phyloP scores from a whole-genome alignment of 2,797 vertebrate genomes.

The Microctenopoma stevenorrisi region DNA sequence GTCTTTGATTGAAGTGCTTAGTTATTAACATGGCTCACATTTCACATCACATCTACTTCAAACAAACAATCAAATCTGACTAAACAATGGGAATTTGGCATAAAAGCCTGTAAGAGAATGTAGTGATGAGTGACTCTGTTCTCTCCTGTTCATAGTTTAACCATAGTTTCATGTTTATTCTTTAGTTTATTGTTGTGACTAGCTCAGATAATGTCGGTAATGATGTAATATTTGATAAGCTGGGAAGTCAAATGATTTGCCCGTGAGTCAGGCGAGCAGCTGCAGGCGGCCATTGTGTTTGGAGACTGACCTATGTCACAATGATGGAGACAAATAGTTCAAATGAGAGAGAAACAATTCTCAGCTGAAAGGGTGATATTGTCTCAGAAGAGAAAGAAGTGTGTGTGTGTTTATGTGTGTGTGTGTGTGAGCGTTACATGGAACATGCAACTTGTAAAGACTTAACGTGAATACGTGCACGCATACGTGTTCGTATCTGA shows the following conservation, averaged over 20 bases:
- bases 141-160: background rate
- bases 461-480: slow-evolving; percentile 6
- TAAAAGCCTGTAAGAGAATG: background rate
- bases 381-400: slow-evolving; percentile 22
- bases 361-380: slow-evolving; percentile 33
- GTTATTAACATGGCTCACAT: too few relatives aligned
- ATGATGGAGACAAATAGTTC: slow-evolving; percentile 46
- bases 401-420: background rate
- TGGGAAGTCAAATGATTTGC: slow-evolving; percentile 48
- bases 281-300: slow-evolving; percentile 67
- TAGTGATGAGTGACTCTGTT: background rate
- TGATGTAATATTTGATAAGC: slow-evolving; percentile 39
- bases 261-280: slow-evolving; percentile 70
- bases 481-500: background rate
- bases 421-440: background rate
- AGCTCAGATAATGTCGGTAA: slow-evolving; percentile 52
- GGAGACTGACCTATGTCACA: slow-evolving; percentile 61
- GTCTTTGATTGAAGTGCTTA: too few relatives aligned
- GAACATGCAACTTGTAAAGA: background rate
- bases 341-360: slow-evolving; percentile 47
- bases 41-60: too few relatives aligned
- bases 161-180: too few relatives aligned
- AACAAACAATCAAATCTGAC: too few relatives aligned
- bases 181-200: slow-evolving; percentile 27
- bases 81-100: background rate